Evolutionary conservation across 2,888 invertebrate genomes (phyloP).

Genomic region (Eristalinus sepulchralis): DNA sequence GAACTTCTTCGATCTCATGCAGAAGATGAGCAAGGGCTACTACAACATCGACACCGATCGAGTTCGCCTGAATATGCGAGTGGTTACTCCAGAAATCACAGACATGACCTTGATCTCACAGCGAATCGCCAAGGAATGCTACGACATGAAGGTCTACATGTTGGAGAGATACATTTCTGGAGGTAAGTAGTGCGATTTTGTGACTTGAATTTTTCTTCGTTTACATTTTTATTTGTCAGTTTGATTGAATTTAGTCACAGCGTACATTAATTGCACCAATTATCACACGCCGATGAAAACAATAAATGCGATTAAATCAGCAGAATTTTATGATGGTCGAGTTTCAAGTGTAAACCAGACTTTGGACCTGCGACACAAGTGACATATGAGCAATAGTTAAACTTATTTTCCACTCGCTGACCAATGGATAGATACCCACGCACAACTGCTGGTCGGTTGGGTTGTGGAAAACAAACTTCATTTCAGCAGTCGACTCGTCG

Average conservation of each 20-base stretch:
- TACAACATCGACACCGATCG: slow-evolving; percentile 91
- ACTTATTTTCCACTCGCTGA: not conserved
- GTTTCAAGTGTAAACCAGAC: not conserved
- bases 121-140: slow-evolving; percentile 88
- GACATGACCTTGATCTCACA: slow-evolving; percentile 85
- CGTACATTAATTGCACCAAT: not conserved
- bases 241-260: too few relatives aligned
- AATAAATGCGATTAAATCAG: not conserved
- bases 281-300: not conserved
- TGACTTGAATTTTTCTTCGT: too few relatives aligned
- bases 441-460: not conserved
- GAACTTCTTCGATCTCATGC: slow-evolving; percentile 89
- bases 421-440: not conserved
- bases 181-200: slow-evolving; percentile 82
- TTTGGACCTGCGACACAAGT: not conserved
- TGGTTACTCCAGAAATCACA: slow-evolving; percentile 86
- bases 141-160: slow-evolving; percentile 86
- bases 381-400: not conserved
- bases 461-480: not conserved
- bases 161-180: slow-evolving; percentile 86
- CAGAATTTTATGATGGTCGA: not conserved
- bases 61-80: slow-evolving; percentile 89
- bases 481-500: not conserved
- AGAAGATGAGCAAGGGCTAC: slow-evolving; percentile 90
- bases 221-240: too few relatives aligned